Percentiles rank a stretch among this genome's conserved stretches.
phyloP scores from a whole-genome alignment of 30 jellyfish, hydroid and myxozoan species.

The Hydractinia echinata region DNA sequence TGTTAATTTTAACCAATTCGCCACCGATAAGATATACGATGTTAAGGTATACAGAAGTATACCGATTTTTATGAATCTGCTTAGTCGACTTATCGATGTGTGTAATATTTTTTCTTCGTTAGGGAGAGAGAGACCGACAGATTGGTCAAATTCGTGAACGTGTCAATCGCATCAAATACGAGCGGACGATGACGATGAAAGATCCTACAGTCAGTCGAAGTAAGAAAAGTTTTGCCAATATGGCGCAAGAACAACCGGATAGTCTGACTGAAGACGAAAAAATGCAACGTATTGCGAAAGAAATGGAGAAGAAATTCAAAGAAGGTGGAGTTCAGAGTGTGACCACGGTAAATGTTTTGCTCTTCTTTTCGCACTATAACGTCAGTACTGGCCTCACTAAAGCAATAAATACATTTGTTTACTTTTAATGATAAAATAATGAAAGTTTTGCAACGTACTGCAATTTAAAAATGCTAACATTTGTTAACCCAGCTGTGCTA shows the following conservation, averaged over 20 bases:
- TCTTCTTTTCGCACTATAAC: no score
- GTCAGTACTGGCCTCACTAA: no score
- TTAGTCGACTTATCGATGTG: no score
- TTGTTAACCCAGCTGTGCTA: no score
- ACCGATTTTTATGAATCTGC: no score
- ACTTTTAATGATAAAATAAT: no score
- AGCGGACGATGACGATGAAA: constrained; percentile 69
- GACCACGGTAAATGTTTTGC: constrained; percentile 25
- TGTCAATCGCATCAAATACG: constrained; percentile 72
- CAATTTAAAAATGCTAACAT: no score
- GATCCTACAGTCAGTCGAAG: neutral
- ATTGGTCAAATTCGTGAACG: constrained; percentile 72
- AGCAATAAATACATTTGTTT: no score
- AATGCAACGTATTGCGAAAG: constrained; percentile 68
- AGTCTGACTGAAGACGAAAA: constrained; percentile 69
- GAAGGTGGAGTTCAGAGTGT: constrained; percentile 48
- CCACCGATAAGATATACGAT: no score
- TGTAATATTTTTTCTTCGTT: neutral
- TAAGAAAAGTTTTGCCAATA: neutral
- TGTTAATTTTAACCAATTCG: no score
- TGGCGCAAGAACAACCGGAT: constrained; percentile 34
- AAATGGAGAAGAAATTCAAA: constrained; percentile 64
- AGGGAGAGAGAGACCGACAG: constrained; percentile 89
- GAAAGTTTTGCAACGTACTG: no score
- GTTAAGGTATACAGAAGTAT: no score